Percentiles rank a stretch among this genome's conserved stretches.
These are phyloP conservation scores for Aromia moschata DNA, from an alignment of 2,888 invertebrate species.

Conservation along the genomic window DNA sequence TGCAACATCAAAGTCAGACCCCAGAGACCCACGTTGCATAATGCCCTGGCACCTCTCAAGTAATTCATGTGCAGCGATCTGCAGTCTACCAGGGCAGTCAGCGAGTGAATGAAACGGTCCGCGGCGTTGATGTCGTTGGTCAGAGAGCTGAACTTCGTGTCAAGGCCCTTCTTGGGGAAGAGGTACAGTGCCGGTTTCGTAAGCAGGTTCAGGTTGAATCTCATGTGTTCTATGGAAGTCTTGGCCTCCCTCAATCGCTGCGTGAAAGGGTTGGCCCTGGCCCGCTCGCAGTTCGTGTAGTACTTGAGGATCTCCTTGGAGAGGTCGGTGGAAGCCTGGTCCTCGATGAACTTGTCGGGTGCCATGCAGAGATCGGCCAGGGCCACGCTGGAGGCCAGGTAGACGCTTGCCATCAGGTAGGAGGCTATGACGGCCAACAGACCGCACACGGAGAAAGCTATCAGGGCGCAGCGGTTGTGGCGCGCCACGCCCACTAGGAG, in stretches of 20 bases:
- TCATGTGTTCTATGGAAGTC: conserved; percentile 62
- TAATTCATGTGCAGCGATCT: conserved; percentile 85
- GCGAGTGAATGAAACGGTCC: conserved; percentile 74
- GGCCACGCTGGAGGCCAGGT: conserved; percentile 84
- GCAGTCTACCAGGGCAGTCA: conserved; percentile 82
- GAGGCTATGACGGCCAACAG: conserved; percentile 87
- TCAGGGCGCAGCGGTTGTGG: conserved; percentile 88
- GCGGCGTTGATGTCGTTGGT: conserved; percentile 82
- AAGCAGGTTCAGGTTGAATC: conserved; percentile 64
- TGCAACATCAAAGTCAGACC: conserved; percentile 87
- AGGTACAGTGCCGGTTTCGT: conserved; percentile 65
- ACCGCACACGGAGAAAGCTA: conserved; percentile 88
- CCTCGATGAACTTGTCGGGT: conserved; percentile 64
- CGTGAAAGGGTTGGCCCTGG: conserved; percentile 83
- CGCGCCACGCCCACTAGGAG: conserved; percentile 89
- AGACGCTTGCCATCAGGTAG: conserved; percentile 88
- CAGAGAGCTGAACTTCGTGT: conserved; percentile 79
- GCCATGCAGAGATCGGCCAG: conserved; percentile 79
- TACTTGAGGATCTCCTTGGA: conserved; percentile 59
- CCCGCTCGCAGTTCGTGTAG: conserved; percentile 85
- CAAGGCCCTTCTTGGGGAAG: conserved; percentile 65
- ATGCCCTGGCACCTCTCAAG: conserved; percentile 76
- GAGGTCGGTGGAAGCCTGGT: conserved; percentile 57
- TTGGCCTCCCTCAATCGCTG: conserved; percentile 79
- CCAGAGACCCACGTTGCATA: conserved; percentile 84